A percentile compares a stretch with the other conserved stretches of the same genome.
phyloP scores from a whole-genome alignment of 2,888 invertebrate species.

The Euplagia quadripunctaria region DNA sequence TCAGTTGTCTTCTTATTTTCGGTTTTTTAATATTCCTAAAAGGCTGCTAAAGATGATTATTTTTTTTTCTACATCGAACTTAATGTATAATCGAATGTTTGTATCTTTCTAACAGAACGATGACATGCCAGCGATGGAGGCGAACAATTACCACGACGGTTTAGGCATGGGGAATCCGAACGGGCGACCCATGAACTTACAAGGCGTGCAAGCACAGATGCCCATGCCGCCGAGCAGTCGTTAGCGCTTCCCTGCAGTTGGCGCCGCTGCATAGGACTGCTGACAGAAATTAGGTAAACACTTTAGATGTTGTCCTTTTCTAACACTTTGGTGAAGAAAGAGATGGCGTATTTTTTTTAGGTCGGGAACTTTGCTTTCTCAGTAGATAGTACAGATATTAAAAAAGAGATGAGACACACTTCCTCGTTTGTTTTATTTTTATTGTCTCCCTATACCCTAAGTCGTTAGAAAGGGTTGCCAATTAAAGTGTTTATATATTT shows the following conservation, averaged over 20 bases:
- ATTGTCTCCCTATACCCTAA: not conserved
- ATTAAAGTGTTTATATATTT: constrained; percentile 31
- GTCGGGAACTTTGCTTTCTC: not conserved
- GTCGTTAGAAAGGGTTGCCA: constrained; percentile 25
- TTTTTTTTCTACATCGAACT: not conserved
- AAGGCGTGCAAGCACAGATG: constrained; percentile 84
- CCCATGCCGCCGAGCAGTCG: constrained; percentile 81
- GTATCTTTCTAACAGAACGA: constrained; percentile 86
- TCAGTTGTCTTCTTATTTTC: too few species aligned
- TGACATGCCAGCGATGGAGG: constrained; percentile 92
- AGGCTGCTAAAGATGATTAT: not conserved
- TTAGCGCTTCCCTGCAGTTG: constrained; percentile 54
- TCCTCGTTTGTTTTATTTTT: not conserved
- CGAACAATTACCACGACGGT: constrained; percentile 90
- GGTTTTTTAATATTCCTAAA: too few species aligned
- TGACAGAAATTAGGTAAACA: constrained; percentile 24
- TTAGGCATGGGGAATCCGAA: constrained; percentile 84
- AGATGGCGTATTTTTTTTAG: not conserved
- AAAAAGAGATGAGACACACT: not conserved
- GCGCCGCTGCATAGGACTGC: constrained; percentile 13
- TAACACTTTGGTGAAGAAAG: constrained; percentile 9
- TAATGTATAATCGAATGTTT: not conserved
- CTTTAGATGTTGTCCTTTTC: constrained; percentile 19
- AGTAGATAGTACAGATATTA: not conserved
- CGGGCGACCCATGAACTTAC: constrained; percentile 84